phyloP scores from a whole-genome alignment of 2,888 invertebrate species.

The Epirrita christyi region DNA sequence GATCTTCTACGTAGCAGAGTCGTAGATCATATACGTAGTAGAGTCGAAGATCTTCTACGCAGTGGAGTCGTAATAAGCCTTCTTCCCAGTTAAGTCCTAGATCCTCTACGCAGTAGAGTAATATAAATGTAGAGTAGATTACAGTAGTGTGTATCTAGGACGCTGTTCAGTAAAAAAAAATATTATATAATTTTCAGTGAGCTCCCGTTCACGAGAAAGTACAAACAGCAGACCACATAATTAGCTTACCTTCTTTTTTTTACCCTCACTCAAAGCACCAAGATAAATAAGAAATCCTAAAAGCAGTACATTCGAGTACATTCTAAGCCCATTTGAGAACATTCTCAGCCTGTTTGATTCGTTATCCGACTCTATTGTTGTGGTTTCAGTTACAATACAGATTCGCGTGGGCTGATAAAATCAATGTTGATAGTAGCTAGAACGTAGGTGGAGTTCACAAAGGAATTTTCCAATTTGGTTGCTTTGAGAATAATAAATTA shows the following conservation, averaged over 20 bases:
- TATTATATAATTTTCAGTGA: too few species aligned
- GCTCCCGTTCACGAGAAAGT: too few species aligned
- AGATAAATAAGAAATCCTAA: conserved; percentile 17
- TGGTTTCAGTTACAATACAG: conserved; percentile 10
- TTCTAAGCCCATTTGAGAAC: conserved; percentile 4
- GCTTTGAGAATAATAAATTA: not conserved
- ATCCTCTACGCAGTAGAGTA: too few species aligned
- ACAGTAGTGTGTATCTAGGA: too few species aligned
- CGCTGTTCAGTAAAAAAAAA: too few species aligned
- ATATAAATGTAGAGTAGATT: too few species aligned
- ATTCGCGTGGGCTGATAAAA: conserved; percentile 25
- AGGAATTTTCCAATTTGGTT: not conserved
- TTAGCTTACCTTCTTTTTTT: conserved; percentile 14
- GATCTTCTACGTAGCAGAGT: too few species aligned
- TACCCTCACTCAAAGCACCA: conserved; percentile 8
- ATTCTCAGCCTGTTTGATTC: conserved; percentile 1
- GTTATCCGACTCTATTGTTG: conserved; percentile 18
- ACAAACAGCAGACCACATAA: too few species aligned
- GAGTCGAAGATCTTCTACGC: too few species aligned
- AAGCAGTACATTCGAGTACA: conserved; percentile 6
- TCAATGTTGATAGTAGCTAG: conserved; percentile 13
- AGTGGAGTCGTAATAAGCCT: too few species aligned
- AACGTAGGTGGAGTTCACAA: conserved; percentile 8
- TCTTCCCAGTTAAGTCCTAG: too few species aligned
- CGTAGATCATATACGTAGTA: too few species aligned